Evolutionary conservation across 2,888 invertebrate genomes (phyloP), one percentile per base, ranked within the genome.

Genomic region (Sinhomidia bicolor): DNA sequence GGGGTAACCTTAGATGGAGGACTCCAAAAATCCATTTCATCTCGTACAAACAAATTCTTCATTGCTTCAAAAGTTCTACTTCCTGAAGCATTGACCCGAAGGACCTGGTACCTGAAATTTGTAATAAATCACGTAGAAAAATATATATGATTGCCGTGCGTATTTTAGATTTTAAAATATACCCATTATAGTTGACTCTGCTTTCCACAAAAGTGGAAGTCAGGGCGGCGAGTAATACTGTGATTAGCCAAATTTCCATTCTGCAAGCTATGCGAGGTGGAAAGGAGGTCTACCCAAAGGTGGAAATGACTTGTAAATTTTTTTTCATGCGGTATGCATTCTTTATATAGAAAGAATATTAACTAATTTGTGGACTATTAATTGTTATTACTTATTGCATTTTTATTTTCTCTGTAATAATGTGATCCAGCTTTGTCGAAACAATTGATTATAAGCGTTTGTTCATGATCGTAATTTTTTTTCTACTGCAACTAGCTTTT

Each of bases 11-110:
- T 94, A 76, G 94, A 94, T 0, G 95, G 95, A 6, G 94, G 94
- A 36, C 95, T 95, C 93, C 96, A 95, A 94, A 96, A 96, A 91
- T 95, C 95, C 81, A 95, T 93, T 47, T 95, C 95, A 14, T 94
- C 94, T 80, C 80, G 82, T 17, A 89, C 44, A 68, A 88, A 92
- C 47, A 92, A 81, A 60, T 90, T 90, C 47, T 90, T 91, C 36
- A 92, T 26, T 0, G 91, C 82, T 57, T 91, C 91, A 80, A 90
- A 91, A 9, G 88, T 65, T 3, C 89, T 57, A 10, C n/a, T 81
- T 29, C 89, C 68, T 0, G 90, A 85, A 0, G 90, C 84, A 60
- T 92, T 89, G 0, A 92, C 85, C 41, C 92, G 20, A 1, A 91
- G 74, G 7, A 92, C 91, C 89, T 92, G 85, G 60, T 92, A 92